Percentiles rank a stretch among this genome's conserved stretches.
These are phyloP conservation scores for Acheta domesticus DNA, from an alignment of 2,888 invertebrate genomes.

Conservation along the genomic window DNA sequence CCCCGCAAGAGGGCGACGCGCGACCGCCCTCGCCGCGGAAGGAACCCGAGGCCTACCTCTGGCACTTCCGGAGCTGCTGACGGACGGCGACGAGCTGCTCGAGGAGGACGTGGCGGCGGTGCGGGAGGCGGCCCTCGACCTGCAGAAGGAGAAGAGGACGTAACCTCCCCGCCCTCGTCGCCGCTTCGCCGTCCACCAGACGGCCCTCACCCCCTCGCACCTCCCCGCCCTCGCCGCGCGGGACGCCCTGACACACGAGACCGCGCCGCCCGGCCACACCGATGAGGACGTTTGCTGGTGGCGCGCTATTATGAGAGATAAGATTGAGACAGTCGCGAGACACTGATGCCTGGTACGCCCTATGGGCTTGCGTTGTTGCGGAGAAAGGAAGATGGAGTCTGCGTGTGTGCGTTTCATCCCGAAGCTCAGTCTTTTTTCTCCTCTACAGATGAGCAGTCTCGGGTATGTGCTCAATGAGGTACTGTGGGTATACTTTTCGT, in stretches of 20 bases:
- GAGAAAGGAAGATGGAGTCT: background rate
- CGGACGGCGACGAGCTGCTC: constrained; percentile 39
- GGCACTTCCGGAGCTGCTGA: constrained; percentile 41
- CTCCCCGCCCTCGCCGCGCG: no score
- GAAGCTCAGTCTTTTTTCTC: no score
- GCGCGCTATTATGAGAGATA: background rate
- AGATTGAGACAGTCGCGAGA: background rate
- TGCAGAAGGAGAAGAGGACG: constrained; percentile 27
- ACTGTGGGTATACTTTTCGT: no score
- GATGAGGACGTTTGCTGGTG: background rate
- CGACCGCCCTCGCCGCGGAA: background rate
- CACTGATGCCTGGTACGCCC: no score
- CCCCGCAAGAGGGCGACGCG: background rate
- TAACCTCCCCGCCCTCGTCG: background rate
- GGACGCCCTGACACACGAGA: no score
- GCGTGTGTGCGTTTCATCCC: background rate
- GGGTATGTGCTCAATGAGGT: no score
- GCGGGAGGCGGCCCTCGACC: constrained; percentile 25
- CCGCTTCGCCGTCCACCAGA: background rate
- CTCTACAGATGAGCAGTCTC: no score
- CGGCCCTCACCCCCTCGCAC: no score
- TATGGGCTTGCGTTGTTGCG: no score
- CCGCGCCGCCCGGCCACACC: no score
- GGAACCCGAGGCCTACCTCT: background rate
- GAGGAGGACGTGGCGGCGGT: constrained; percentile 30